These are phyloP conservation scores for Paracanthobrama guichenoti DNA, from an alignment of 2,113 vertebrate species.

Conservation along the genomic window DNA sequence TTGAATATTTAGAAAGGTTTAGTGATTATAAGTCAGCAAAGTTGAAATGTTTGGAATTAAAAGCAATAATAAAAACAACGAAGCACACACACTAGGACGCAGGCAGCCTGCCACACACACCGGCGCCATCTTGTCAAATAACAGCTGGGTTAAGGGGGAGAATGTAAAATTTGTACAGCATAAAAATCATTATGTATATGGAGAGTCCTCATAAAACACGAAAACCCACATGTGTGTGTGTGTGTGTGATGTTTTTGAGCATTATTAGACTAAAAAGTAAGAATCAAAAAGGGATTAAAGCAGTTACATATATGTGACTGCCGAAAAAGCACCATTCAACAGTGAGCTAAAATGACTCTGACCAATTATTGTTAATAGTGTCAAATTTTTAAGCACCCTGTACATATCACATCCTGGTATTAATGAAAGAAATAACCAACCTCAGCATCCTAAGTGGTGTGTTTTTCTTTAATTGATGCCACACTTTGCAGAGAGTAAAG, in stretches of 20 bases:
- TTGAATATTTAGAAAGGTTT: too few relatives aligned
- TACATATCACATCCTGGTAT: not conserved
- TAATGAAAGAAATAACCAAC: not conserved
- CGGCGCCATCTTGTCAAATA: too few relatives aligned
- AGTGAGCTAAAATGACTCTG: not conserved
- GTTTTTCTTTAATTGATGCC: conserved; percentile 22
- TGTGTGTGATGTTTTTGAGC: not conserved
- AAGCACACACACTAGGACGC: too few relatives aligned
- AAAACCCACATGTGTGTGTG: not conserved
- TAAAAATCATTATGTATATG: not conserved
- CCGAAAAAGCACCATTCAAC: not conserved
- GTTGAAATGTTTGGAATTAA: too few relatives aligned
- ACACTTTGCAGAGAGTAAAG: not conserved
- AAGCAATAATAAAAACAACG: too few relatives aligned
- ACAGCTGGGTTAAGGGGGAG: not conserved
- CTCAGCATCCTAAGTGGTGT: not conserved
- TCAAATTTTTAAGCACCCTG: not conserved
- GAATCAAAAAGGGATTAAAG: conserved; percentile 17
- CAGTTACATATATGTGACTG: not conserved
- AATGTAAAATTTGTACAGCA: not conserved
- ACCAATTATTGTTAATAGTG: not conserved
- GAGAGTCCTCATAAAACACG: not conserved
- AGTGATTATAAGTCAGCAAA: too few relatives aligned
- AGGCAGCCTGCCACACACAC: too few relatives aligned
- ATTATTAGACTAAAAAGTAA: conserved; percentile 24